phyloP scores from a whole-genome alignment of 2,113 vertebrate genomes.

The Grus americana region DNA sequence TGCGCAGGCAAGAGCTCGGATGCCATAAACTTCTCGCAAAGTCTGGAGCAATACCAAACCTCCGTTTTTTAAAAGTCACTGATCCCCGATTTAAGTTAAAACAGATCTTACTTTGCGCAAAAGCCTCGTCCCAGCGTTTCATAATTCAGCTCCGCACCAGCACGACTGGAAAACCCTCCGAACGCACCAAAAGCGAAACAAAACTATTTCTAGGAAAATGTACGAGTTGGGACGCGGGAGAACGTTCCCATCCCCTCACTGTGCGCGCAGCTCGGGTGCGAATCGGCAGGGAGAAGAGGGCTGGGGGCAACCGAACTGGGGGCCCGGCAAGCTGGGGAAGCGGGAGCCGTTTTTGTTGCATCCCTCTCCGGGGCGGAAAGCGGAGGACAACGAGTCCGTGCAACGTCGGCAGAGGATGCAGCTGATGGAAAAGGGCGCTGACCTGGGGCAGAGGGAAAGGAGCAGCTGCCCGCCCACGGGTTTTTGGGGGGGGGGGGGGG shows the following conservation, averaged over 20 bases:
- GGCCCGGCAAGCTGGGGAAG: not conserved
- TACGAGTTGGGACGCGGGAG: accelerated
- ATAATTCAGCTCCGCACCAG: not conserved
- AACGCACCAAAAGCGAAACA: not conserved
- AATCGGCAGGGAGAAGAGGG: not conserved
- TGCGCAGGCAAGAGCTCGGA: accelerated
- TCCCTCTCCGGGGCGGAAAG: not conserved
- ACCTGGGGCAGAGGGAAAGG: no score
- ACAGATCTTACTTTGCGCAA: not conserved
- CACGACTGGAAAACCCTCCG: not conserved
- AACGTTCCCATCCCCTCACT: not conserved
- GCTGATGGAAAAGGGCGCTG: not conserved
- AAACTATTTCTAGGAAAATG: accelerated
- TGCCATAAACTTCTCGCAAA: accelerated
- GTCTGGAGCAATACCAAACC: not conserved
- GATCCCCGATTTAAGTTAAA: not conserved
- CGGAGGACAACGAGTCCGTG: no score
- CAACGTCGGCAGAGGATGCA: accelerated
- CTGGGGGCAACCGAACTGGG: no score
- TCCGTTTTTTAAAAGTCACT: accelerated
- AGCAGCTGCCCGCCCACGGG: accelerated
- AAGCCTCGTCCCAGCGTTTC: not conserved
- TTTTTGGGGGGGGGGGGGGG: no score
- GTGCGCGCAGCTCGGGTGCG: no score
- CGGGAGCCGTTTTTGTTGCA: accelerated